Evolutionary conservation across 2,113 vertebrate species (phyloP), one percentile per base, ranked within the genome.

Genomic region (Plecotus auritus): DNA sequence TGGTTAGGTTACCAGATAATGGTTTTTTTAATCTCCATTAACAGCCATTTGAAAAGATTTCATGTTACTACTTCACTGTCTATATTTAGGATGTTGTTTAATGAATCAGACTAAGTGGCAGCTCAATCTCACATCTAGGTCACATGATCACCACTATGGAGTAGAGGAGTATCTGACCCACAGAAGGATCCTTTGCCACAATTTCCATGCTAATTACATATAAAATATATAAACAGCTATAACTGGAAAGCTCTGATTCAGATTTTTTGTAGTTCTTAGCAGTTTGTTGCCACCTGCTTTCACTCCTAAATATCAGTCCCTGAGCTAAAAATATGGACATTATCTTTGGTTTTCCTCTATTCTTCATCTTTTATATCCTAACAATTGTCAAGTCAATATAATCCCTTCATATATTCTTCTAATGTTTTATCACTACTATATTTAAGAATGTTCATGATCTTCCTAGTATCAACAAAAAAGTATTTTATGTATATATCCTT

Each of bases 81-180:
- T 95, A 90, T 90, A 95, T 97, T 97, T 96, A 96, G 91, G 51
- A 88, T 35, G 45, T 37, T 72, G 9, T 93, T 95, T 56, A 94
- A 70, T 92, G 81, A 94, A 92, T 73, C 47, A 88, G 72, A 72
- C 56, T 93, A 97, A 95, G 35, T 88, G 91, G 54, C 49, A 88
- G 84, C 45, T 95, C 81, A 83, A 32, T 92, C 89, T 94, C 87
- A 91, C 32, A 76, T 17, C 51, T 73, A 92, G 13, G 66, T 74
- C 91, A 96, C 23, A 17, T 70, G 67, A 94, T 87, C 74, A 86
- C 28, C 35, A 32, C 11, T 83, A 1, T 59, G 17, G 22, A 40
- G 32, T 22, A 74, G 32, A 59, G 4, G 7, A 42, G 47, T 42
- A 32, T 91, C 40, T 81, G 54, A n/a, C 26, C n/a, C 42, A 66